Evolutionary conservation across 1,140 invertebrate species (phyloP).

Genomic region (Drosophila burlai): DNA sequence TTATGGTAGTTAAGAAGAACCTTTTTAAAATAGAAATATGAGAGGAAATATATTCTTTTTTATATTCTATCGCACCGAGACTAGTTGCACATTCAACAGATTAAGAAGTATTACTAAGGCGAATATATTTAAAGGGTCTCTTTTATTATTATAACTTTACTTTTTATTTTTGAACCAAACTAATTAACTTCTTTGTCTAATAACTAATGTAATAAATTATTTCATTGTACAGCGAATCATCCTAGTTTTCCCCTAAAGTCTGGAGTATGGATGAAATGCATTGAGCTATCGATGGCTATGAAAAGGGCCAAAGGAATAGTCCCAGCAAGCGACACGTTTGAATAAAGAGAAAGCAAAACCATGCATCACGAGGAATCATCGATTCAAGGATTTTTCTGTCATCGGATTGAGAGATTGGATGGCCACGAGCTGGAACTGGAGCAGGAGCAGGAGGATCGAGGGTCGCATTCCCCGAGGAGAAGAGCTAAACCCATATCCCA

Average conservation of each 20-base stretch:
- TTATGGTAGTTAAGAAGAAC: background rate
- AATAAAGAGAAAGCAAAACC: conserved; percentile 57
- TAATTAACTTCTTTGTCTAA: background rate
- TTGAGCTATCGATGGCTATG: conserved; percentile 63
- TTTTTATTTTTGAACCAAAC: no score
- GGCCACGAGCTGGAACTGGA: background rate
- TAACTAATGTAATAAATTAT: conserved; percentile 12
- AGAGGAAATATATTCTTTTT: background rate
- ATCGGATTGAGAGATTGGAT: conserved; percentile 26
- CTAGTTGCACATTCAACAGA: no score
- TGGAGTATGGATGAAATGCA: conserved; percentile 47
- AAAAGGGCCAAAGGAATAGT: conserved; percentile 44
- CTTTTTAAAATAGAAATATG: background rate
- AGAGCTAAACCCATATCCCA: background rate
- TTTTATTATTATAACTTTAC: no score
- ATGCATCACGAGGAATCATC: conserved; percentile 63
- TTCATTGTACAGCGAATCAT: conserved; percentile 18
- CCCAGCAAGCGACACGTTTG: conserved; percentile 56
- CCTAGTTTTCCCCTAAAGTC: conserved; percentile 7
- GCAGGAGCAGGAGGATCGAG: conserved; percentile 6
- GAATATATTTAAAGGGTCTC: no score
- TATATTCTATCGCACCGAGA: no score
- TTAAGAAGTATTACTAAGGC: no score
- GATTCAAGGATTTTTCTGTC: conserved; percentile 47
- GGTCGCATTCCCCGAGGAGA: conserved; percentile 2